A percentile compares a stretch with the other conserved stretches of the same genome.
phyloP scores from a whole-genome alignment of 2,888 invertebrate genomes.

The Oegoconia quadripuncta region DNA sequence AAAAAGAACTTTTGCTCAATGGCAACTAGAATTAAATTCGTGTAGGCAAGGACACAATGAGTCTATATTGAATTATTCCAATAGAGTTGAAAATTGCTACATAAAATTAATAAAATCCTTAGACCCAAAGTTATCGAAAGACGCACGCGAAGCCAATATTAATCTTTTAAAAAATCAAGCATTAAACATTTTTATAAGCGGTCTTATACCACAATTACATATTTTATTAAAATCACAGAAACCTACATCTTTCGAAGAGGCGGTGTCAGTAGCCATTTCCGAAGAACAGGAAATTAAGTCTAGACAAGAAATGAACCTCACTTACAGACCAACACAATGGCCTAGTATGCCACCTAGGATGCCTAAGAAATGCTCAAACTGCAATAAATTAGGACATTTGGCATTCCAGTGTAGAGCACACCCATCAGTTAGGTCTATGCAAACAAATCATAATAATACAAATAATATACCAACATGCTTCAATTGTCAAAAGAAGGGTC shows the following conservation, averaged over 20 bases:
- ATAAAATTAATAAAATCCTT: constrained; percentile 17
- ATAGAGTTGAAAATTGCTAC: constrained; percentile 14
- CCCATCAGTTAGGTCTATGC: constrained; percentile 9
- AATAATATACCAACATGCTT: constrained; percentile 12
- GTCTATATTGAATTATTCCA: constrained; percentile 11
- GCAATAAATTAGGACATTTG: constrained; percentile 17
- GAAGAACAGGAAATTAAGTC: constrained; percentile 30
- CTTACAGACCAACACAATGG: no score
- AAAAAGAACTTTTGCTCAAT: constrained; percentile 9
- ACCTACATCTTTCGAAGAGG: no score
- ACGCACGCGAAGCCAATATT: constrained; percentile 16
- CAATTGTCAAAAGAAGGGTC: constrained; percentile 19
- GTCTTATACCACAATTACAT: constrained; percentile 28
- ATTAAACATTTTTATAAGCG: constrained; percentile 31
- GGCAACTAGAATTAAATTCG: constrained; percentile 17
- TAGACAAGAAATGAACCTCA: constrained; percentile 17
- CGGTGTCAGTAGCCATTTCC: constrained; percentile 27
- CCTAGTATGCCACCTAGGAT: no score
- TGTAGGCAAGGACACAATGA: constrained; percentile 13
- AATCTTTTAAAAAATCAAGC: constrained; percentile 32
- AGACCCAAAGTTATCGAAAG: constrained; percentile 11
- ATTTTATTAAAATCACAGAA: constrained; percentile 33
- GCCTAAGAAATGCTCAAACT: constrained; percentile 16
- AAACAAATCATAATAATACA: constrained; percentile 1
- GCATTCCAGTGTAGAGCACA: constrained; percentile 14